Conservation (phyloP, 35 echinoderm and acorn worm genomes). For the Apostichopus japonicus region DNA sequence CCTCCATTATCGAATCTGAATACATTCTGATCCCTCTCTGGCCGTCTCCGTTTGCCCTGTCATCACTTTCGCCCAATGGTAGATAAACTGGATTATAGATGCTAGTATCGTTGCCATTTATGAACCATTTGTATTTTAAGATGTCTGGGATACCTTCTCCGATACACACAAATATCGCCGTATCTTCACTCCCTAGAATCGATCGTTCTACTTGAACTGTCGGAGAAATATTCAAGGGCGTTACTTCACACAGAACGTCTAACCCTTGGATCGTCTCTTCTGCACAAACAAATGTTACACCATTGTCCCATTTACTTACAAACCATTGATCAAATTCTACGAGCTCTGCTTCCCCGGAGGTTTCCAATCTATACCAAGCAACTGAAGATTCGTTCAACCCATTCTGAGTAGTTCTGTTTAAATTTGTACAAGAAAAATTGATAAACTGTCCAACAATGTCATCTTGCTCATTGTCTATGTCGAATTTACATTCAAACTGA, state of each 20-base stretch:
- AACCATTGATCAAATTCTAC: slow-evolving; percentile 1
- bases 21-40: slow-evolving; percentile 23
- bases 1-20: slow-evolving; percentile 6
- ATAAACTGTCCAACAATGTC: slow-evolving; percentile 10
- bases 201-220: not conserved
- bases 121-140: slow-evolving; percentile 25
- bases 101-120: not conserved
- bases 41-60: not conserved
- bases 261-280: not conserved
- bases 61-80: not conserved
- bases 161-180: slow-evolving; percentile 13
- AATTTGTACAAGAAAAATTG: not conserved
- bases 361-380: slow-evolving; percentile 3
- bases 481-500: not conserved
- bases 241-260: not conserved
- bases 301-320: not conserved
- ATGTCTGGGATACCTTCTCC: slow-evolving; percentile 15
- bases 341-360: not conserved
- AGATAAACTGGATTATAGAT: not conserved
- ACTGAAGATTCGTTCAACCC: not conserved
- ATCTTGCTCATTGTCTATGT: not conserved
- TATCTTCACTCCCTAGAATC: not conserved
- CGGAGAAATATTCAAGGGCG: not conserved
- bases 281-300: slow-evolving; percentile 18
- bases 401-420: not conserved